Conservation (phyloP, 2,113 vertebrate species). For the Archocentrus centrarchus region DNA sequence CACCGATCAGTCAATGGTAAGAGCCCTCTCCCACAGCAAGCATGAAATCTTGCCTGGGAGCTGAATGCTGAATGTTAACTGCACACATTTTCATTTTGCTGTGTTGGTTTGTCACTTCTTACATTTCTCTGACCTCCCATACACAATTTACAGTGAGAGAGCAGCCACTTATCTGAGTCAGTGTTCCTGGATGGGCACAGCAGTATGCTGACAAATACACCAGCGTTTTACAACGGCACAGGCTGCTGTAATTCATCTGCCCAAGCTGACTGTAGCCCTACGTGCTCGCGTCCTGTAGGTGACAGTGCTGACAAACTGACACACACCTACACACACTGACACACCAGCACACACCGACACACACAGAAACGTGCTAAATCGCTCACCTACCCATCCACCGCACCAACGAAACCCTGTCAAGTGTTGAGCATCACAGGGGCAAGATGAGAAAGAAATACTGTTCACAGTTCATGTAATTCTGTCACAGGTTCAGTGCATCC, state of each 20-base stretch:
- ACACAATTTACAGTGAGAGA: slow-evolving; percentile 51
- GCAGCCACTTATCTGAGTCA: slow-evolving; percentile 72
- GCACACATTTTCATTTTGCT: slow-evolving; percentile 60
- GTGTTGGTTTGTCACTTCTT: slow-evolving; percentile 61
- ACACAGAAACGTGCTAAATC: slow-evolving; percentile 48
- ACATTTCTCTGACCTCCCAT: slow-evolving; percentile 63
- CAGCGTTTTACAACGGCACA: slow-evolving; percentile 52
- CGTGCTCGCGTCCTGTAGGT: slow-evolving; percentile 58
- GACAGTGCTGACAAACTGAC: slow-evolving; percentile 65
- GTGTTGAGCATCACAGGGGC: slow-evolving; percentile 49
- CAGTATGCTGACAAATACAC: slow-evolving; percentile 63
- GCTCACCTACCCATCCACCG: slow-evolving; percentile 30
- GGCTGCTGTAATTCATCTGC: slow-evolving; percentile 63
- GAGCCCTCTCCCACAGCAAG: slow-evolving; percentile 58
- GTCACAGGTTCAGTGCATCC: slow-evolving; percentile 43
- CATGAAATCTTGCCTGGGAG: slow-evolving; percentile 70
- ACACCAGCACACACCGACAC: slow-evolving; percentile 54
- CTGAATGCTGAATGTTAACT: slow-evolving; percentile 61
- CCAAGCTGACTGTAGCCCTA: slow-evolving; percentile 49
- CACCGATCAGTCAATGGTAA: slow-evolving; percentile 71
- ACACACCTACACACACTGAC: slow-evolving; percentile 65
- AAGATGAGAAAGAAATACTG: slow-evolving; percentile 51
- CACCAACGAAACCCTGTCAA: slow-evolving; percentile 51
- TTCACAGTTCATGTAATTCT: slow-evolving; percentile 47
- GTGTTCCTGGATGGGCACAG: slow-evolving; percentile 61